Evolutionary conservation across 1,140 invertebrate species (phyloP), one percentile per base, ranked within the genome.

Genomic region (Leptinotarsa defecta): DNA sequence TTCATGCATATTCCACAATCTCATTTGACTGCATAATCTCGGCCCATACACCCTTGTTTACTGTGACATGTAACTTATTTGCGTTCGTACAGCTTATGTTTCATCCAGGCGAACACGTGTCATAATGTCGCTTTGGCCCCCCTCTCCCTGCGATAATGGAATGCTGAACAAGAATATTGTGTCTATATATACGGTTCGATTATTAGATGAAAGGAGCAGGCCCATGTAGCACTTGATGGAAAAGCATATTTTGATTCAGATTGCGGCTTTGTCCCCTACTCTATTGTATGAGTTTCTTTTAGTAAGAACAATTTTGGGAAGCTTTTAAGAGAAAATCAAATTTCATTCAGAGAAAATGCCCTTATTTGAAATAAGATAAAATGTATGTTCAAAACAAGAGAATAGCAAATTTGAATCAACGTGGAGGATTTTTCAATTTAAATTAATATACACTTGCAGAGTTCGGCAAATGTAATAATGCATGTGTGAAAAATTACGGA

Each of bases 1-100:
- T 81, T 78, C 81, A 82, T 82, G 80, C 81, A 82, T 82, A 82
- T 82, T 82, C 81, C 80, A 82, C 77, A 81, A 82, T 81, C 78
- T 82, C 80, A 82, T 82, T 82, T 82, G 80, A 81, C 81, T 81
- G 75, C 77, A 77, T 82, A 82, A 82, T 82, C 81, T 79, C 72
- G 71, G 74, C 72, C 80, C 71, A 68, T 65, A 79, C 78, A 79
- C 76, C 76, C 78, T 81, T 79, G 76, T 78, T 78, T 79, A 80
- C 75, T 74, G 75, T 81, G 78, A 81, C 80, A 76, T 74, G 69
- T 76, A 75, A 77, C 74, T 81, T 78, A 81, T 79, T 77, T 74
- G 76, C 77, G 74, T 64, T 65, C 71, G 15, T 34, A 73, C 71
- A 73, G 71, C 71, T 73, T 65, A 76, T 74, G 68, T 75, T 62